Evolutionary conservation across 2,888 invertebrate species (phyloP).

Genomic region (Rhopalosiphum nymphaeae): DNA sequence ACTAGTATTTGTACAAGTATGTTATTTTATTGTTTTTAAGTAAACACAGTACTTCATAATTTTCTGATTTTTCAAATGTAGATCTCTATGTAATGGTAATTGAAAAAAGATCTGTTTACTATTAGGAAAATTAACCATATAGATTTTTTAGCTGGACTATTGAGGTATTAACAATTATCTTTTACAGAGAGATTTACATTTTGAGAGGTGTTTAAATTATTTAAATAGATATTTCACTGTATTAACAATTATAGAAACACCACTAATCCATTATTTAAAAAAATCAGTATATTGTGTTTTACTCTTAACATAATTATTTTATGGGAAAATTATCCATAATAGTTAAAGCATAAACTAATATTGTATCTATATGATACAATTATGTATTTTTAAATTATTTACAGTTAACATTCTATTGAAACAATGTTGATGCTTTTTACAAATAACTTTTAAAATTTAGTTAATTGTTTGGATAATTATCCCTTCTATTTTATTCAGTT

Average conservation of each 20-base stretch:
- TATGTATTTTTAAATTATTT: neutral
- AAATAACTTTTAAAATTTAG: neutral
- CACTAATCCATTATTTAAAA: constrained; percentile 19
- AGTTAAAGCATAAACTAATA: neutral
- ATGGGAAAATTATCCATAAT: neutral
- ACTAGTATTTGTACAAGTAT: constrained; percentile 88
- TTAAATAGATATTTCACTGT: neutral
- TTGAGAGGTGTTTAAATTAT: neutral
- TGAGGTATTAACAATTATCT: neutral
- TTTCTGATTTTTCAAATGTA: neutral
- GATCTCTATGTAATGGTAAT: neutral
- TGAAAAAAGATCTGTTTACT: neutral
- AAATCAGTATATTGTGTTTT: neutral
- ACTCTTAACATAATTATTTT: neutral
- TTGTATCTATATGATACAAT: neutral
- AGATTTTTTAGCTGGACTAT: neutral
- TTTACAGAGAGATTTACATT: neutral
- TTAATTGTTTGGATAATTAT: neutral
- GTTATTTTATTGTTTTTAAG: constrained; percentile 61
- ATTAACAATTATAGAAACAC: neutral
- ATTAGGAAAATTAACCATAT: neutral
- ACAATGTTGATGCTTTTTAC: neutral
- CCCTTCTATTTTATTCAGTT: neutral
- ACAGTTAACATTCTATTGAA: neutral
- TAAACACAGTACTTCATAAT: neutral